These are phyloP conservation scores for Caenorhabditis latens DNA, from an alignment of 1,140 invertebrate genomes.

Conservation along the genomic window DNA sequence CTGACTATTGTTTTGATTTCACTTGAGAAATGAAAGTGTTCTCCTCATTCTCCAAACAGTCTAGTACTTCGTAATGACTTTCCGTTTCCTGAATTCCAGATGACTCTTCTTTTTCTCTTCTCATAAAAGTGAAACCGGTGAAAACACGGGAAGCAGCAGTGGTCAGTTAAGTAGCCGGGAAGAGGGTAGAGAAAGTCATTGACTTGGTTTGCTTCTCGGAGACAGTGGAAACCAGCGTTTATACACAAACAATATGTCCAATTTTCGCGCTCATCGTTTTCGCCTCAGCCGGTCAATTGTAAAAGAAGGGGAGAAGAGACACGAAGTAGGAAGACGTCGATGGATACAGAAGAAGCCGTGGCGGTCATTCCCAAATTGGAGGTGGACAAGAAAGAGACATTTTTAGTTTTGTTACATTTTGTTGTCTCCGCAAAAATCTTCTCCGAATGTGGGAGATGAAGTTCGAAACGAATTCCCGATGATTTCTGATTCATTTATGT, in stretches of 20 bases:
- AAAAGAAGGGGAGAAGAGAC: not conserved
- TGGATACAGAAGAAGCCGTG: not conserved
- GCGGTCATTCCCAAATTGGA: not conserved
- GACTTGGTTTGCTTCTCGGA: conserved; percentile 27
- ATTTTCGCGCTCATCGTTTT: conserved; percentile 41
- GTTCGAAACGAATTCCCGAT: too few relatives aligned
- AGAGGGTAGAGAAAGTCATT: conserved; percentile 2
- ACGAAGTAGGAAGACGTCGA: not conserved
- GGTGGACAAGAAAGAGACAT: too few relatives aligned
- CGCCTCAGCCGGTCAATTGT: conserved; percentile 5
- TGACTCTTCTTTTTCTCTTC: not conserved
- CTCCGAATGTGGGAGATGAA: too few relatives aligned
- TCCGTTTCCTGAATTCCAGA: conserved; percentile 43
- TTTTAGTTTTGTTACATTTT: too few relatives aligned
- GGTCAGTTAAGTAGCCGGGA: conserved; percentile 37
- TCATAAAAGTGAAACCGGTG: conserved; percentile 32
- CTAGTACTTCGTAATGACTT: conserved; percentile 7
- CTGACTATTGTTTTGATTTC: not conserved
- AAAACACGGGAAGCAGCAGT: not conserved
- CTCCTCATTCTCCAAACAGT: not conserved
- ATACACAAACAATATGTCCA: conserved; percentile 29
- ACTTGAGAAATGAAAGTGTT: not conserved
- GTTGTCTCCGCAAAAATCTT: too few relatives aligned
- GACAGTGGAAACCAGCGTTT: conserved; percentile 13
- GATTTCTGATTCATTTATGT: conserved; percentile 12